phyloP scores from a whole-genome alignment of 2,888 invertebrate genomes.

The Pheosia gnoma region DNA sequence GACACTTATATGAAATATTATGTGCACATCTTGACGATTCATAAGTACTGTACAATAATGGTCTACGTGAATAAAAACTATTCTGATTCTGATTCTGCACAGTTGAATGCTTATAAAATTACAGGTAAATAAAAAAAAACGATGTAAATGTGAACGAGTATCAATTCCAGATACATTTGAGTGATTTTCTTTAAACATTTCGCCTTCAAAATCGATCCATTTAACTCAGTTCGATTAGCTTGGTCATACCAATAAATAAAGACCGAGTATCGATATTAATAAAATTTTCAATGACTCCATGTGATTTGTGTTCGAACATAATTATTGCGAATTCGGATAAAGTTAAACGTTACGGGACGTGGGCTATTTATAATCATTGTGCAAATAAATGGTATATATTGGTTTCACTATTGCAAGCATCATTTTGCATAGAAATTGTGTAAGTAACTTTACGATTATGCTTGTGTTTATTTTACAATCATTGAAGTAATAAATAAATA shows the following conservation, averaged over 20 bases:
- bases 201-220: neutral
- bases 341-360: neutral
- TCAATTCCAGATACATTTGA: neutral
- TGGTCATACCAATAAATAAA: neutral
- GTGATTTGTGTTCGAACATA: slow-evolving; percentile 2
- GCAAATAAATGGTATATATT: slow-evolving; percentile 4
- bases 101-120: too few species aligned
- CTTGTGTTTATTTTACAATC: neutral
- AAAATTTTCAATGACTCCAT: neutral
- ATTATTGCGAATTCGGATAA: slow-evolving; percentile 3
- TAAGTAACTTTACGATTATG: neutral
- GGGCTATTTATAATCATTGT: neutral
- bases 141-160: too few species aligned
- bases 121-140: too few species aligned
- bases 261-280: neutral
- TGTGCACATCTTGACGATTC: too few species aligned
- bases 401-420: neutral
- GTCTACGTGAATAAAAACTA: too few species aligned
- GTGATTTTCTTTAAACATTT: neutral
- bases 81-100: too few species aligned
- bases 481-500: neutral
- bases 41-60: too few species aligned
- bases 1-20: too few species aligned
- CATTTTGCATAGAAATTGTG: neutral
- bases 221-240: neutral